Evolutionary conservation across 2,113 vertebrate species (phyloP), one percentile per base, ranked within the genome.

Genomic region (rabbit (Oryctolagus cuniculus)): DNA sequence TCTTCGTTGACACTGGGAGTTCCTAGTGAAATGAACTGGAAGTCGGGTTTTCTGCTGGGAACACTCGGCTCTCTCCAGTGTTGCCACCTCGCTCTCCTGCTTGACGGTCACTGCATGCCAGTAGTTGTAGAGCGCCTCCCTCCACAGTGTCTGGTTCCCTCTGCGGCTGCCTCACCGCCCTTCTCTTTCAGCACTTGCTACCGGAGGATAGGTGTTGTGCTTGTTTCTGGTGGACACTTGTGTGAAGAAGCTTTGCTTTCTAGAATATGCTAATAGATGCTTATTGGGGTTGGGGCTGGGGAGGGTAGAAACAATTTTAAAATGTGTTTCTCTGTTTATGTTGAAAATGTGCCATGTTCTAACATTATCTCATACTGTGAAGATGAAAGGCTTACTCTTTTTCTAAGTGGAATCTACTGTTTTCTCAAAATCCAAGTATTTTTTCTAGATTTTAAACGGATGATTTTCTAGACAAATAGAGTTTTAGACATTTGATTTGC

Each of bases 51-150:
- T 78, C 91, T 96, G 86, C 95, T 97, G 92, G 75, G 88, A 84
- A 91, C 73, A 24, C 44, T 97, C 81, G 58, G 31, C 89, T 84
- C 95, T 84, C 96, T 87, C 67, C 85, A 70, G 95, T 95, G 27
- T 75, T 96, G 72, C 11, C 29, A 90, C 96, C 91, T 96, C 96
- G 89, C 96, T 98, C 93, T 94, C 96, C 90, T 97, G 82, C 97
- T 98, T 98, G 98, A 98, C 91, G 72, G 49, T 96, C 97, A 97
- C 97, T 27, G 98, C 99, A 99, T 98, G 99, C 98, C 98, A 51
- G 96, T 98, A 98, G 98, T 34, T 91, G 82, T 96, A 98, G 98
- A 94, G 63, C 96, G 85, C 84, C 80, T 92, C 88, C 61, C 85
- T 84, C 96, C 96, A 80, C 89, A 97, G 61, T 17, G 80, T 96